These are phyloP conservation scores for Phyto melanocephala DNA, from an alignment of 2,888 invertebrate species.

Conservation along the genomic window DNA sequence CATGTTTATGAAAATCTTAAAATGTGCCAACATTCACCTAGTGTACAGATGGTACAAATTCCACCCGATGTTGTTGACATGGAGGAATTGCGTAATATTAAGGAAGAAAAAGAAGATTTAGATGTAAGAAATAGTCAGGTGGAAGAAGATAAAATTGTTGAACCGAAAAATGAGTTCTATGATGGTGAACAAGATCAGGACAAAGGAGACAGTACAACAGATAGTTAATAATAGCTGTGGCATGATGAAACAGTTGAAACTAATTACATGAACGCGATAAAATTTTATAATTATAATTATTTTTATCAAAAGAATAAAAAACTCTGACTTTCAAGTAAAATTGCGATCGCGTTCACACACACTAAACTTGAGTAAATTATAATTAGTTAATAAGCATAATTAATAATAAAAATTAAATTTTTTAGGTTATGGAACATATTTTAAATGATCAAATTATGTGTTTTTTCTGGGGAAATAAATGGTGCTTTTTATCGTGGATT, in stretches of 20 bases:
- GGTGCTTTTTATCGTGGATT: too few relatives aligned
- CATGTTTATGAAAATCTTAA: slow-evolving; percentile 95
- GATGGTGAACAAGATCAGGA: slow-evolving; percentile 95
- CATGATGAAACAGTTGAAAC: too few relatives aligned
- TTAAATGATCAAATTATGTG: too few relatives aligned
- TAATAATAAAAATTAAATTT: too few relatives aligned
- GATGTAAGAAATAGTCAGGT: slow-evolving; percentile 88
- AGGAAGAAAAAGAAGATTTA: slow-evolving; percentile 88
- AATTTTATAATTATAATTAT: background rate
- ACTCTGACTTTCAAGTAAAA: too few relatives aligned
- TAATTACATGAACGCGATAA: background rate
- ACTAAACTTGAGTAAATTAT: too few relatives aligned
- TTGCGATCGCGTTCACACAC: too few relatives aligned
- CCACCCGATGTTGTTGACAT: slow-evolving; percentile 89
- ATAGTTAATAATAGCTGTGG: slow-evolving; percentile 68
- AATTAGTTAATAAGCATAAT: too few relatives aligned
- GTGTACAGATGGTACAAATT: slow-evolving; percentile 98
- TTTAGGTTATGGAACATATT: too few relatives aligned
- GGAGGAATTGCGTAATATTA: slow-evolving; percentile 80
- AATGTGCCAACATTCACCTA: slow-evolving; percentile 95
- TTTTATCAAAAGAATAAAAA: too few relatives aligned
- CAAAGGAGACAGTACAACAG: slow-evolving; percentile 80
- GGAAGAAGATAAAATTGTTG: slow-evolving; percentile 90
- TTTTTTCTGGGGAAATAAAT: too few relatives aligned
- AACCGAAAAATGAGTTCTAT: slow-evolving; percentile 92